Percentiles rank a stretch among this genome's conserved stretches.
Evolutionary conservation across 2,113 vertebrate genomes (phyloP).

Genomic region (Anhinga rufa): DNA sequence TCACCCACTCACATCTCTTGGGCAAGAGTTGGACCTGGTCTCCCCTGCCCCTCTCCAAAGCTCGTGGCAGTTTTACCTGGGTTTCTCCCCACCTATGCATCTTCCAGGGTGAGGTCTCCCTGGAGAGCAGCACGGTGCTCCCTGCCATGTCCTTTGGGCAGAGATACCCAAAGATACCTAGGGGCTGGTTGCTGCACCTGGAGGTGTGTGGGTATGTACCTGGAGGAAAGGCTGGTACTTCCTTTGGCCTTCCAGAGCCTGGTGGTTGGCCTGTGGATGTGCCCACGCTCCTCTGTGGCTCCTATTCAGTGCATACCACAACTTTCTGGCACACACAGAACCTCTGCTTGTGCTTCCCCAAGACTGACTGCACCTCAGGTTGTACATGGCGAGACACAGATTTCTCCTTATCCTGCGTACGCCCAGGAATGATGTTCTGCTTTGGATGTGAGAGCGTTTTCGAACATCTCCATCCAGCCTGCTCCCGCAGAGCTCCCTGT

Average conservation of each 20-base stretch:
- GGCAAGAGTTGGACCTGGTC: background rate
- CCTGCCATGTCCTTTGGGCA: background rate
- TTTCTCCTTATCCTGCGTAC: background rate
- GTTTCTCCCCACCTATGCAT: background rate
- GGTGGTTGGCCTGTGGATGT: background rate
- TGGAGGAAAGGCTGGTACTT: background rate
- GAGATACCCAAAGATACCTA: too few species aligned
- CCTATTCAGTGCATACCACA: background rate
- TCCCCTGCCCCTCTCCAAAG: background rate
- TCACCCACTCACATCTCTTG: background rate
- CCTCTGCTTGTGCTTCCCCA: background rate
- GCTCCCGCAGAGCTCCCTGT: background rate
- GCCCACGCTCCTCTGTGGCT: background rate
- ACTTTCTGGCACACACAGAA: background rate
- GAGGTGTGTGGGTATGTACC: background rate
- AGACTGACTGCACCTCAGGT: background rate
- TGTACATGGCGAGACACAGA: accelerated
- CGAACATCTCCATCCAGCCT: background rate
- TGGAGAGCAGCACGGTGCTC: background rate
- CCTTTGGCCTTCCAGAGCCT: background rate
- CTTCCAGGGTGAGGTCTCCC: background rate
- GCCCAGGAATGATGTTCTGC: background rate
- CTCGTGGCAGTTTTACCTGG: background rate
- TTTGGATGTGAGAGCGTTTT: background rate
- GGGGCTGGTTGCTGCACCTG: background rate